Evolutionary conservation across 2,113 vertebrate genomes (phyloP).

Genomic region (Hemiprocne comata): DNA sequence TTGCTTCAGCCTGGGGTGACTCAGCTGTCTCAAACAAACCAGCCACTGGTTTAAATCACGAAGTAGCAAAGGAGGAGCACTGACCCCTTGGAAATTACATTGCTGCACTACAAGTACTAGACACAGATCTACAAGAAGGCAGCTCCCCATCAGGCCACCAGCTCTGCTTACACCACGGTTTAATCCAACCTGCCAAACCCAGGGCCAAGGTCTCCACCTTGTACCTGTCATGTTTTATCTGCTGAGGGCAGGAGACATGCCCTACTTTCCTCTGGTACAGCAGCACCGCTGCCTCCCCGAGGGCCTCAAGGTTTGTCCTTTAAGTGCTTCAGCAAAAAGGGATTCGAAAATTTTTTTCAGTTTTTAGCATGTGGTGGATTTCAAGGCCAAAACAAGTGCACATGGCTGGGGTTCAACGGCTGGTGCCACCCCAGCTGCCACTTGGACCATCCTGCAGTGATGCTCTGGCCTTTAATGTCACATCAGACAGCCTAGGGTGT

Average conservation of each 20-base stretch:
- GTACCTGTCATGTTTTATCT: background rate
- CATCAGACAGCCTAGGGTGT: background rate
- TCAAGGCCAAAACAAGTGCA: background rate
- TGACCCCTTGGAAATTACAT: background rate
- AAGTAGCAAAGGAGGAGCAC: background rate
- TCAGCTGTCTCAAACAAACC: background rate
- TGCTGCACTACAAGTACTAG: background rate
- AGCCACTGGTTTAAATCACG: background rate
- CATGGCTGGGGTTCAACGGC: accelerated
- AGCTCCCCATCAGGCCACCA: background rate
- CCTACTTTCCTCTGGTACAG: background rate
- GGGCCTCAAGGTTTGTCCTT: background rate
- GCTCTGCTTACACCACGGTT: background rate
- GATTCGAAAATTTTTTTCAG: background rate
- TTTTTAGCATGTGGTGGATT: background rate
- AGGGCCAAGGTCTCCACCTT: background rate
- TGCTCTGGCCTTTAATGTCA: background rate
- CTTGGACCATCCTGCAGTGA: background rate
- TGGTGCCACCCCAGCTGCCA: background rate
- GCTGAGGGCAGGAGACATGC: background rate
- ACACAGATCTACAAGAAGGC: background rate
- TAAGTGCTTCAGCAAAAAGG: background rate
- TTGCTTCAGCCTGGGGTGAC: background rate
- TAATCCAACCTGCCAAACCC: background rate
- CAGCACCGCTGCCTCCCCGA: background rate